Base-by-base conservation (phyloP, 2,888 invertebrate genomes). In the Stenurella melanura region DNA sequence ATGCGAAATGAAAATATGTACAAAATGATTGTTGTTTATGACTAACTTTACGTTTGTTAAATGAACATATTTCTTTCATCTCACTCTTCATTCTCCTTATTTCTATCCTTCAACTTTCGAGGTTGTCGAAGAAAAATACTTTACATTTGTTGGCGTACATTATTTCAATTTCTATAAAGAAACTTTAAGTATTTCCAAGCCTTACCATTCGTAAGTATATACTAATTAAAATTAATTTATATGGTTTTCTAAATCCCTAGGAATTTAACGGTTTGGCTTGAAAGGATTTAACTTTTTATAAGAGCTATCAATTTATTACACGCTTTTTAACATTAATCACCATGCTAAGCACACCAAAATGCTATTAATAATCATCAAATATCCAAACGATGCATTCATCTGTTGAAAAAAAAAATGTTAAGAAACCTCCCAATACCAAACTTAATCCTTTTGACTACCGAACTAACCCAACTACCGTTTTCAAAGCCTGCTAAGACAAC, bases 191-290 rank as follows among this genome's bases (percentile, higher is more conserved):
- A 21, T 50, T 54, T 42, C n/a, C 6, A 15, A 15, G 12, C 42
- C 42, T 15, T 15, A 50, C 0, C 6, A 15, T n/a, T 50, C n/a
- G 1, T n/a, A 6, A 50, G 56, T 9, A 56, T 7, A 18, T 30
- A 54, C n/a, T 30, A 61, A 63, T 72, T 72, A 72, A 72, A 50
- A 63, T 30, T n/a, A 72, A 72, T 72, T 72, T 63, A 63, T 72
- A 30, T 54, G 72, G 50, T 26, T 61, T 30, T 21, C 42, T 72
- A 63, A 70, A 50, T 60, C 21, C 56, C 38, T 9, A 21, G 18
- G 63, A 50, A 50, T 58, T 54, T 30, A 54, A 63, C 63, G 54
- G 17, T 17, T 21, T 42, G 17, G 17, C 54, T 34, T 70, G 38
- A 21, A 50, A 19, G 72, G 42, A 63, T 54, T 42, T 26, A 54